A percentile compares a stretch with the other conserved stretches of the same genome.
phyloP scores from a whole-genome alignment of 1,140 invertebrate species.

The Bombus consobrinus region DNA sequence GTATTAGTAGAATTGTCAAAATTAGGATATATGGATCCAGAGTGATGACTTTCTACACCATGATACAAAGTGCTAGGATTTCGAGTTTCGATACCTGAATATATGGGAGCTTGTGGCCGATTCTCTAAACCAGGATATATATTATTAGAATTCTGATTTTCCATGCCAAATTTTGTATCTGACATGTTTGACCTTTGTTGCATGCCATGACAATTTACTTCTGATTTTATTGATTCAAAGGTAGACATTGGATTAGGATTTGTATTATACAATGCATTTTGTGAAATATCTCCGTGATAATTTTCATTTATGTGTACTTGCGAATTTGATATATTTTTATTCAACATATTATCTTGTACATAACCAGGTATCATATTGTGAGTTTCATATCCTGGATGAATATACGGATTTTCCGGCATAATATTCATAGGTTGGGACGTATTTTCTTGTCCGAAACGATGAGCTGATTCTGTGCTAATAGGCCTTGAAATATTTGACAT shows the following conservation, averaged over 20 bases:
- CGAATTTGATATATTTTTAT: constrained; percentile 63
- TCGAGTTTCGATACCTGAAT: constrained; percentile 68
- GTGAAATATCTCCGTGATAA: constrained; percentile 66
- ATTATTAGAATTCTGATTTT: constrained; percentile 52
- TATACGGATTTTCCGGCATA: constrained; percentile 67
- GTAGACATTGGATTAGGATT: constrained; percentile 54
- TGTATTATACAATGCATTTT: constrained; percentile 66
- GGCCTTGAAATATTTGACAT: constrained; percentile 70
- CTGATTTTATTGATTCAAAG: constrained; percentile 69
- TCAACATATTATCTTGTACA: constrained; percentile 65
- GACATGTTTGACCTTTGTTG: constrained; percentile 46
- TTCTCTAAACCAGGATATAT: constrained; percentile 65
- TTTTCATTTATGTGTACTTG: constrained; percentile 62
- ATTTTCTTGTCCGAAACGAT: constrained; percentile 67
- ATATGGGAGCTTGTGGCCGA: constrained; percentile 56
- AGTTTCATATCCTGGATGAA: constrained; percentile 70
- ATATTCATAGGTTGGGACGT: constrained; percentile 63
- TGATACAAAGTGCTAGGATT: constrained; percentile 60
- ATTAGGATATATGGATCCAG: constrained; percentile 59
- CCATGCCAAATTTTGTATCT: constrained; percentile 62
- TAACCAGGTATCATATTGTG: constrained; percentile 69
- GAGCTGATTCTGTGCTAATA: constrained; percentile 69
- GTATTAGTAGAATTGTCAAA: constrained; percentile 63
- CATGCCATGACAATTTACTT: constrained; percentile 66
- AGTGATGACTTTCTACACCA: constrained; percentile 55